Evolutionary conservation across 2,797 vertebrate species (phyloP).

Genomic region (Apodemus agrarius): DNA sequence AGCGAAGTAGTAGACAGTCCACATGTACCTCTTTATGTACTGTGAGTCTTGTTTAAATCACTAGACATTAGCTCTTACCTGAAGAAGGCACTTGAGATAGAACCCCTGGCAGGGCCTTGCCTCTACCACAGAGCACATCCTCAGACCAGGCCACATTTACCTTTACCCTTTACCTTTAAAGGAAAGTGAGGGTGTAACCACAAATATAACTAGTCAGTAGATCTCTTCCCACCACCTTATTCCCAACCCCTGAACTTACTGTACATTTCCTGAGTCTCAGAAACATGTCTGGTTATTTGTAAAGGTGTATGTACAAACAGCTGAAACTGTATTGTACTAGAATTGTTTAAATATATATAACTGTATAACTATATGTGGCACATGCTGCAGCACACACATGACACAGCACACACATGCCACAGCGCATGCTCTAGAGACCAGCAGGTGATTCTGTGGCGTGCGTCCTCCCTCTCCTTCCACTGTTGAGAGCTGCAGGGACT

Average conservation of each 20-base stretch:
- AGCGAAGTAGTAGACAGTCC: neutral
- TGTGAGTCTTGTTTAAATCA: neutral
- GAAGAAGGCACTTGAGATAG: neutral
- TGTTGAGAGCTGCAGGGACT: neutral
- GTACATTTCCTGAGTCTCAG: neutral
- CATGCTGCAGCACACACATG: neutral
- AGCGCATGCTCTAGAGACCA: too few relatives aligned
- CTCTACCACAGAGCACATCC: neutral
- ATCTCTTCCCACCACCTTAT: neutral
- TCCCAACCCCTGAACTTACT: neutral
- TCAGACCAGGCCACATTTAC: neutral
- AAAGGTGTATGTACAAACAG: neutral
- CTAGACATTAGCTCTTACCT: neutral
- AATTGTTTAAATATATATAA: neutral
- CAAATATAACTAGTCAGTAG: neutral
- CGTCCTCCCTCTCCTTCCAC: neutral
- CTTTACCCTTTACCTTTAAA: neutral
- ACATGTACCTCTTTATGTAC: neutral
- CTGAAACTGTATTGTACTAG: neutral
- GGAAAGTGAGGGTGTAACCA: neutral
- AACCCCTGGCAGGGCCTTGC: neutral
- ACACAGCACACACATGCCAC: too few relatives aligned
- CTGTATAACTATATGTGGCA: neutral
- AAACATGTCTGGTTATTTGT: neutral
- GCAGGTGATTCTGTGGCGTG: neutral